Evolutionary conservation across 2,888 invertebrate species (phyloP), one percentile per base, ranked within the genome.

Genomic region (Drosophila neonasuta): DNA sequence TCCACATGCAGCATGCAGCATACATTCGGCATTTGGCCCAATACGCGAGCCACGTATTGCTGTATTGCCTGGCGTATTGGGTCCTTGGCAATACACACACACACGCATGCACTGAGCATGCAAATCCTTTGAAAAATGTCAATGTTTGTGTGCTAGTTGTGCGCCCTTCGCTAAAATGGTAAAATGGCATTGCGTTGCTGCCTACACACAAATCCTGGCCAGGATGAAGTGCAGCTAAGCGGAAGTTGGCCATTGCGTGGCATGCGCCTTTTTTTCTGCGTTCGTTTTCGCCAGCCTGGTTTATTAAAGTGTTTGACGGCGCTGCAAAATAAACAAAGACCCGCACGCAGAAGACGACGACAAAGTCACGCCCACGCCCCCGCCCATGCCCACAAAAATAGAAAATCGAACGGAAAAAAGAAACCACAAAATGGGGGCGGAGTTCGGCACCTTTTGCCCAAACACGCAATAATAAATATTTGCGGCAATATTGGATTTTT

Each of bases 111-210:
- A 15, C 48, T 11, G 48, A 51, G 78, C 78, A 72, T 78, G 78
- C 68, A 80, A 80, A 80, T 86, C 86, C 83, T 67, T 68, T 80
- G 81, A 78, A 86, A 83, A 83, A 78, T 68, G 73, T 80, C 81
- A 83, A 86, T 86, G 73, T 86, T 86, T 83, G 86, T 83, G 86
- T 59, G 58, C 68, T 56, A 3, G 51, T 30, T 13, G 45, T 46
- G 34, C 11, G 32, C 17, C 24, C 39, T 42, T 44, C 46, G 13
- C 32, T 42, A 42, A 70, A 70, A 68, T 79, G 82, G 68, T 62
- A 42, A 45, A 52, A 41, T 41, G 39, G 39, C 39, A 41, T 8
- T 8, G 49, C 62, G 49, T 44, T 36, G 52, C 63, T 36, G 52
- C 63, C 49, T 36, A 48, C 45, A 46, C 62, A 48, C 61, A 66